A percentile compares a stretch with the other conserved stretches of the same genome.
These are phyloP conservation scores for Uromys caudimaculatus DNA, from an alignment of 2,797 vertebrate species.

Conservation along the genomic window DNA sequence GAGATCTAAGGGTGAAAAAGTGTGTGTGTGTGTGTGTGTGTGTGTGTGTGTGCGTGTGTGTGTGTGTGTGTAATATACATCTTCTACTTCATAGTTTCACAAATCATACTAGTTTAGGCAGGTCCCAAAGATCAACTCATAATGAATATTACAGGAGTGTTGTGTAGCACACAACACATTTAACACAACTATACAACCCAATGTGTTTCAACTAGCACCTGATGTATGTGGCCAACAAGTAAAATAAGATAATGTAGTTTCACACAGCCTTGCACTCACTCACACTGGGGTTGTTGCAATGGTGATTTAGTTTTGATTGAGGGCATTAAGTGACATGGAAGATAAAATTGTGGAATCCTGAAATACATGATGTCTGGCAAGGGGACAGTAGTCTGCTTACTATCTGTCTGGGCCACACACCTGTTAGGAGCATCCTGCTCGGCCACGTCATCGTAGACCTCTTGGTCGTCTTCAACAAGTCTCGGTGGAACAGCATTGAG, in stretches of 20 bases:
- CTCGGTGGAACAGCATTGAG: conserved; percentile 53
- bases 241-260: neutral
- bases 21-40: neutral
- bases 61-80: neutral
- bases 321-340: neutral
- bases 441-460: conserved; percentile 94
- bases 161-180: neutral
- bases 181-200: neutral
- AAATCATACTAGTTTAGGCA: conserved; percentile 1
- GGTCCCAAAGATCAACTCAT: neutral
- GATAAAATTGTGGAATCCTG: neutral
- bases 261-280: neutral
- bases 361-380: neutral
- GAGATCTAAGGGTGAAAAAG: neutral
- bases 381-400: neutral
- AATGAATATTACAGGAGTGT: neutral
- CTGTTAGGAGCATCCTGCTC: conserved; percentile 82
- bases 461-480: conserved; percentile 86
- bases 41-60: no score
- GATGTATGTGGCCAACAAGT: neutral
- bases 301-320: neutral
- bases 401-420: conserved; percentile 69
- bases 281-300: neutral
- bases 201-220: conserved; percentile 13
- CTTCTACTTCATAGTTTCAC: neutral